Conservation (phyloP, 2,797 vertebrate species). For the Parotocinclus haroldoi region DNA sequence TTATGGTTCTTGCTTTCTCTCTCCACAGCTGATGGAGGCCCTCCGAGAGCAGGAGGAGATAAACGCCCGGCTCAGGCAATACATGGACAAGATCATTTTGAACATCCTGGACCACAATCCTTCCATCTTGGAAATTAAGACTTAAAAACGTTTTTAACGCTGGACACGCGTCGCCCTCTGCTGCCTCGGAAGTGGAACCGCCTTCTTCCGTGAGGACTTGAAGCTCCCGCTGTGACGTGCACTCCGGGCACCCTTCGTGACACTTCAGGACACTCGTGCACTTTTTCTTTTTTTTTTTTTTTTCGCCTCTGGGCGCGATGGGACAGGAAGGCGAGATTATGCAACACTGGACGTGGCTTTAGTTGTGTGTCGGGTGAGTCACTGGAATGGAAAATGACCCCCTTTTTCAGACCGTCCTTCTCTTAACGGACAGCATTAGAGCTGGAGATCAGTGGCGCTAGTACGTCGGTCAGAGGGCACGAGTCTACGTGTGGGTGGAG, state of each 20-base stretch:
- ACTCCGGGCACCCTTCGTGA: slow-evolving; percentile 18
- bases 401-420: neutral
- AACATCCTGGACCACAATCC: slow-evolving; percentile 96
- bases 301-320: too few species aligned
- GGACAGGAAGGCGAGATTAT: neutral
- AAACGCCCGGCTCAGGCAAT: slow-evolving; percentile 88
- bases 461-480: slow-evolving; percentile 14
- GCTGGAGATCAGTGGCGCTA: neutral
- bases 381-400: neutral
- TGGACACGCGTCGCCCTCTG: slow-evolving; percentile 52
- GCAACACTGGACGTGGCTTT: slow-evolving; percentile 3
- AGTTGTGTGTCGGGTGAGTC: neutral
- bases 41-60: slow-evolving; percentile 97
- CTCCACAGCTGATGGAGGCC: slow-evolving; percentile 90
- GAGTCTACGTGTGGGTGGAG: too few species aligned
- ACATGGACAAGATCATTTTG: slow-evolving; percentile 99
- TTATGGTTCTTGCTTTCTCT: slow-evolving; percentile 11
- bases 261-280: slow-evolving; percentile 43
- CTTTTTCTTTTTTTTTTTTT: too few species aligned
- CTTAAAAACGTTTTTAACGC: slow-evolving; percentile 64
- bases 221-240: slow-evolving; percentile 20
- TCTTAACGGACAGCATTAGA: neutral
- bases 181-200: slow-evolving; percentile 48
- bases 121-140: slow-evolving; percentile 96
- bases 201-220: slow-evolving; percentile 5